Base-by-base conservation (phyloP, 2,113 vertebrate genomes). In the Eonycteris spelaea region DNA sequence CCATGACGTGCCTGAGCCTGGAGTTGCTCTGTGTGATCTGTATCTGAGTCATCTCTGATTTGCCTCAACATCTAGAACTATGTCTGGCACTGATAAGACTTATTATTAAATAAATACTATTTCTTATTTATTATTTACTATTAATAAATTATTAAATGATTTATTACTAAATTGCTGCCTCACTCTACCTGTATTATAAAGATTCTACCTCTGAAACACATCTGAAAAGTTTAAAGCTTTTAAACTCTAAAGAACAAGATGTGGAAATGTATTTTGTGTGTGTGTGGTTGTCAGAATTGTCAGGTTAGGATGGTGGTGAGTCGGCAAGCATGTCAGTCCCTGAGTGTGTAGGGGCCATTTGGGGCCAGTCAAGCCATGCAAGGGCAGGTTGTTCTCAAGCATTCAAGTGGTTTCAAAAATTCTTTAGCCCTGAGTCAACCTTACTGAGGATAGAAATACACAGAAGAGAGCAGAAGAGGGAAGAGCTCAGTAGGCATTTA, bases 351-450 rank as follows among this genome's bases (percentile, higher is more conserved):
- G 43, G 70, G 70, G 12, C 38, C 13, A 0, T 45, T 4, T 18
- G 63, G 38, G 43, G 12, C 21, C 40, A 55, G 7, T 61, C 7
- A 8, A 26, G 38, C n/a, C 15, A 3, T 10, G 9, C 0, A 3
- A 83, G 40, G 24, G 15, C 43, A 53, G 53, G 22, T 19, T 78
- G 33, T 21, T 70, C 63, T 74, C 43, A 19, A 63, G 63, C 13
- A 11, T 55, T 18, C 10, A 3, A 2, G 35, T 28, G 57, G 26
- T 43, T 85, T 57, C n/a, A 65, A 61, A 75, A 53, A n/a, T 59
- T 33, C 57, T 19, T 83, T 21, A 18, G 57, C 13, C 13, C 40
- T n/a, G 33, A 90, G 26, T 80, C 38, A n/a, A 12, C 61, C 74
- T 77, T 9, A 7, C 33, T 79, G 24, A 51, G 70, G 11, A 53